Conservation (phyloP, 1,140 invertebrate species). For the Cylas formicarius region DNA sequence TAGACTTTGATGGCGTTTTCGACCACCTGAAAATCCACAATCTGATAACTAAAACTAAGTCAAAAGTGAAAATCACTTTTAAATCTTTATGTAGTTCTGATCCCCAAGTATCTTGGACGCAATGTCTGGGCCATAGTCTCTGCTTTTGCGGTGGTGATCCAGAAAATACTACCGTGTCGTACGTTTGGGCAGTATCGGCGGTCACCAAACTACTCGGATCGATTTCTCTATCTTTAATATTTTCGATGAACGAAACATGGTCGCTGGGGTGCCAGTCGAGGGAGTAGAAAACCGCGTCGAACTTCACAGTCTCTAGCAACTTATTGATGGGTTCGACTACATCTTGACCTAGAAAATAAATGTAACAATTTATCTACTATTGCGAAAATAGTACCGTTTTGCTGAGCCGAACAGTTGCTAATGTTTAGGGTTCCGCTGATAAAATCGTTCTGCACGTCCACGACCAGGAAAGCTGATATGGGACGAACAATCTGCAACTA, state of each 20-base stretch:
- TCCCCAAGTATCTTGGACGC: conserved; percentile 91
- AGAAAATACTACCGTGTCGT: conserved; percentile 87
- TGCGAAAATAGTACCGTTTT: conserved; percentile 56
- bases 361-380: not conserved
- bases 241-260: conserved; percentile 96
- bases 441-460: conserved; percentile 98
- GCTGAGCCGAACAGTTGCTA: conserved; percentile 84
- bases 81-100: conserved; percentile 88
- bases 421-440: conserved; percentile 91
- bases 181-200: conserved; percentile 69
- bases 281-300: conserved; percentile 92
- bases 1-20: conserved; percentile 76
- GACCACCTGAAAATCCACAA: conserved; percentile 44
- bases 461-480: conserved; percentile 83
- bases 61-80: conserved; percentile 59
- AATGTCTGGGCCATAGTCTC: conserved; percentile 90
- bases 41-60: conserved; percentile 2
- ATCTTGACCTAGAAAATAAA: conserved; percentile 47
- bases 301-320: conserved; percentile 74
- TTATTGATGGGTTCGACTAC: conserved; percentile 88
- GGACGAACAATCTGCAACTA: conserved; percentile 68
- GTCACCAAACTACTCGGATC: conserved; percentile 60
- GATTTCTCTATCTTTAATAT: conserved; percentile 63
- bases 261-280: conserved; percentile 95
- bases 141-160: conserved; percentile 77